Conservation (phyloP, 2,888 invertebrate species). For the Steinernema scapterisci region DNA sequence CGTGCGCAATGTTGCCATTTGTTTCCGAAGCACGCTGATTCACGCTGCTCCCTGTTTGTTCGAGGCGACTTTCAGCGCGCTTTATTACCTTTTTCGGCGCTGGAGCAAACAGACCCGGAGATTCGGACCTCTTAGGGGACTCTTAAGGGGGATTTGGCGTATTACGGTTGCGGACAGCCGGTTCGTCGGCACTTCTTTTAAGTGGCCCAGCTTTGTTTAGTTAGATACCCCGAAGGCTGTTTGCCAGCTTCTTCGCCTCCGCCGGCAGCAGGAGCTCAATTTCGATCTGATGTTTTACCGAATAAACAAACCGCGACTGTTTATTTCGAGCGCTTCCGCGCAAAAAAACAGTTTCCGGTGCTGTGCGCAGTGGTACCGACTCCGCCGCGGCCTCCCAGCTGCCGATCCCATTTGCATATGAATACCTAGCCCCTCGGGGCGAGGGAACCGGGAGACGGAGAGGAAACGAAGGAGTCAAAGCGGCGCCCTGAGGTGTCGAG, state of each 20-base stretch:
- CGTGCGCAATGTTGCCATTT: constrained; percentile 25
- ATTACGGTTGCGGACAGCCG: constrained; percentile 5
- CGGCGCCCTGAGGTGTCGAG: constrained; percentile 2
- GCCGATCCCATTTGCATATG: constrained; percentile 21
- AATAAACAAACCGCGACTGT: constrained; percentile 30
- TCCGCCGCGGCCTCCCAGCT: background rate
- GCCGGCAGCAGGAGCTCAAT: background rate
- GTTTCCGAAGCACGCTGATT: constrained; percentile 7
- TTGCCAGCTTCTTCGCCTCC: background rate
- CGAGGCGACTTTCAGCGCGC: background rate
- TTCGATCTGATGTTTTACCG: constrained; percentile 3
- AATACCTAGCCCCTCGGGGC: constrained; percentile 1
- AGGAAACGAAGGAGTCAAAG: background rate
- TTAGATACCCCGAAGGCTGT: constrained; percentile 6
- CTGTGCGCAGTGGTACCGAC: constrained; percentile 20
- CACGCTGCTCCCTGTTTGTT: constrained; percentile 13
- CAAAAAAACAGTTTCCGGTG: constrained; percentile 20
- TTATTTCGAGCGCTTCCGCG: constrained; percentile 16
- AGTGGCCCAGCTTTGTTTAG: background rate
- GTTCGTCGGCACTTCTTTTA: background rate
- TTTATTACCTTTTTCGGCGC: constrained; percentile 6
- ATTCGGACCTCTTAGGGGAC: background rate
- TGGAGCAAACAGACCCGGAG: constrained; percentile 3
- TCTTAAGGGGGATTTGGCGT: background rate
- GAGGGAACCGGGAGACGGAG: background rate